Base-by-base conservation (phyloP, 2,888 invertebrate genomes). In the Ophraella communa region DNA sequence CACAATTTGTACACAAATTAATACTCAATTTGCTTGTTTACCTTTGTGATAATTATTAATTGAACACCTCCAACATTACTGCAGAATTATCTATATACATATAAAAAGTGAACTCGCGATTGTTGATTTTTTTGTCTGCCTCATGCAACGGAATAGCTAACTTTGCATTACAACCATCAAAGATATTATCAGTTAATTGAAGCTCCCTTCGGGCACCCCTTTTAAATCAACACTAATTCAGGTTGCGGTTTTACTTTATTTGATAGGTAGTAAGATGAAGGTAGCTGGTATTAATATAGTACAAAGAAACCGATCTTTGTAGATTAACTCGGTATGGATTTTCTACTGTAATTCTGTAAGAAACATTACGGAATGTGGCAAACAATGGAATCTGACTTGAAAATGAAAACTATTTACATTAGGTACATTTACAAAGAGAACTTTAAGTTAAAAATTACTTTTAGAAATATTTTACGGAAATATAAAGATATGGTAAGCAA, bases 121-220 rank as follows among this genome's bases (percentile, higher is more conserved):
- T 51, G 27, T 39, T 17, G 14, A 17, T 39, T 14, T 24, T 49
- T 49, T 27, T 14, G 49, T 51, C 27, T 51, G 49, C 23, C 27
- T 49, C 27, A 27, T 23, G 49, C 17, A 49, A 27, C 4, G 27
- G 14, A 23, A 47, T 23, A 23, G 23, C 47, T 10, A 24, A 4
- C 8, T 51, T 24, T 24, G 17, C 10, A 51, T 51, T 51, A 17
- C 49, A 51, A 27, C 27, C 49, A 17, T 51, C 49, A 47, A 58
- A 35, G 14, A 35, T 58, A 47, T 58, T 49, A 49, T 58, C 58
- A 24, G 33, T 21, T 58, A 58, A 58, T 33, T 49, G 23, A 47
- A 49, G 14, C 58, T 35, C 39, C 58, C 58, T 49, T 33, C 23
- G 17, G 49, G 58, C 39, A 23, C 23, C 47, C 24, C 35, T 58